Base-by-base conservation (phyloP, 2,113 vertebrate genomes). In the Esox niger region DNA sequence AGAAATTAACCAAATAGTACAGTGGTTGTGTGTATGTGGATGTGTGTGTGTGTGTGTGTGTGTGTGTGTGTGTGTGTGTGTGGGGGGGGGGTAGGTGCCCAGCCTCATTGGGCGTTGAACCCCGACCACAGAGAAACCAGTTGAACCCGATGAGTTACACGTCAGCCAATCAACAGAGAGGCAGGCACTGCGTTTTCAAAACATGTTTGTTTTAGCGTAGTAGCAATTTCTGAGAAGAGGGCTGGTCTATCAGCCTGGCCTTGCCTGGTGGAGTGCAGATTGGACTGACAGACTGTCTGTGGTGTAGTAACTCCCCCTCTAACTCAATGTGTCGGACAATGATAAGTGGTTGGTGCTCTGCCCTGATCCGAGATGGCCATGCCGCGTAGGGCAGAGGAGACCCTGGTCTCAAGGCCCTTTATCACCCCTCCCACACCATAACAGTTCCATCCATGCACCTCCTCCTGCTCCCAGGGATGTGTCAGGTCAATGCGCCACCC, bases 91-190 rank as follows among this genome's bases (percentile, higher is more conserved):
- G 38, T 3, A 4, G 13, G 38, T 43, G 38, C 38, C 38, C 38
- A 43, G 29, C 26, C 26, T n/a, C 17, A 13, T 17, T 2, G 6
- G 29, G 17, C 26, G 17, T 11, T 31, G 57, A 59, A 59, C 57
- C 29, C 20, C 57, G 29, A 32, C 57, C 57, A 31, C 29, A 60
- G 26, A 64, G 61, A 33, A 79, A 75, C 87, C 88, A 84, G 88
- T 88, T 75, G 32, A 73, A 87, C 84, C 72, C 76, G 85, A 81
- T 68, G 30, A 20, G 68, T 68, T 64, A 76, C 68, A 66, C 59
- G 56, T 21, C 38, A 30, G 75, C 74, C 78, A 85, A 77, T 76
- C 77, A 73, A 57, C 26, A 62, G 47, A 25, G 30, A 46, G 54
- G 15, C 21, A 57, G 43, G 32, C 78, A 62, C 73, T 62, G 33